phyloP scores from a whole-genome alignment of 2,113 vertebrate species.

The Semnornis frantzii region DNA sequence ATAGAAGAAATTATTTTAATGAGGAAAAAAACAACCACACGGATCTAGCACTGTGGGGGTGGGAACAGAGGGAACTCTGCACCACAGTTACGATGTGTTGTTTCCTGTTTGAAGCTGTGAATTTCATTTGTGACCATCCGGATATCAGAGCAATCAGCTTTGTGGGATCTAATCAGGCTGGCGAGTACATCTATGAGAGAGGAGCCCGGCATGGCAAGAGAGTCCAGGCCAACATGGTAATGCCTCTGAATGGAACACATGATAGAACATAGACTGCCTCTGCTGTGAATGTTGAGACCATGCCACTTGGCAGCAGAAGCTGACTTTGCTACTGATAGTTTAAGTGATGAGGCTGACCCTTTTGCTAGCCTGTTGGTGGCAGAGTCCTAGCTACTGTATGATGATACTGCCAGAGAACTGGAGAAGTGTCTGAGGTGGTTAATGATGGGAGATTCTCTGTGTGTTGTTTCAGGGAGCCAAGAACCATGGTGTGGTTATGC shows the following conservation, averaged over 20 bases:
- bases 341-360: background rate
- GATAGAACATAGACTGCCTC: background rate
- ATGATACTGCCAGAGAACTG: background rate
- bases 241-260: background rate
- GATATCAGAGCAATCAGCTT: conserved; percentile 98
- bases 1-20: rapidly evolving
- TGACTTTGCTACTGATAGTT: background rate
- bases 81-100: background rate
- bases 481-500: conserved; percentile 98
- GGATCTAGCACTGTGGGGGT: background rate
- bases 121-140: conserved; percentile 95
- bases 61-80: background rate
- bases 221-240: conserved; percentile 98
- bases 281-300: background rate
- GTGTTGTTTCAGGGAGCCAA: conserved; percentile 87
- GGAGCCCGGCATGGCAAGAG: conserved; percentile 94
- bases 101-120: conserved; percentile 85
- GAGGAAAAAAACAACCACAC: background rate
- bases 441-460: background rate
- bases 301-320: background rate
- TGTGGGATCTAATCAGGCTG: conserved; percentile 96
- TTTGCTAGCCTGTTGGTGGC: background rate
- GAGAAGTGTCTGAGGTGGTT: background rate
- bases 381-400: background rate
- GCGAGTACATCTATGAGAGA: conserved; percentile 96